A percentile compares a stretch with the other conserved stretches of the same genome.
These are phyloP conservation scores for Trichonephila inaurata DNA, from an alignment of 1,140 invertebrate species.

Conservation along the genomic window DNA sequence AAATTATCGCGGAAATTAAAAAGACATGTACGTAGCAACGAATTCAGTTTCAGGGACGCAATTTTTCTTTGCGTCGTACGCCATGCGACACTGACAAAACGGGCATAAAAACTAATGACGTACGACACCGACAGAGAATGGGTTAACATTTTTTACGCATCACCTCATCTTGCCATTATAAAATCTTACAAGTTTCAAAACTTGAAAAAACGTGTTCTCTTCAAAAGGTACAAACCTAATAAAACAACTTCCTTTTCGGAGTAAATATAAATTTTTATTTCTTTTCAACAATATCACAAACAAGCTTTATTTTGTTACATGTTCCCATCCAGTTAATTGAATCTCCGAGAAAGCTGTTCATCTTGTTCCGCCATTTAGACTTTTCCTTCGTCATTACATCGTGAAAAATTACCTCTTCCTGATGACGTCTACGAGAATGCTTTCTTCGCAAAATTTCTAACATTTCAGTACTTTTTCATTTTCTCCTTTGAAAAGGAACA, in stretches of 20 bases:
- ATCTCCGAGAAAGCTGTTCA: background rate
- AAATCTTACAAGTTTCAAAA: too few relatives aligned
- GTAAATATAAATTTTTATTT: background rate
- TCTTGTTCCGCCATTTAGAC: background rate
- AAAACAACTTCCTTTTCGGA: background rate
- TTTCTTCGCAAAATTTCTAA: background rate
- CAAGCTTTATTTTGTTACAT: background rate
- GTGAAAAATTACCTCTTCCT: background rate
- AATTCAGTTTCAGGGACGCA: too few relatives aligned
- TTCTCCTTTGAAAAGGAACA: background rate
- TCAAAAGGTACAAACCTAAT: background rate
- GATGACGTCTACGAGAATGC: background rate
- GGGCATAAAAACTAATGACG: too few relatives aligned
- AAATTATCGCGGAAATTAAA: too few relatives aligned
- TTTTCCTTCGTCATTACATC: background rate
- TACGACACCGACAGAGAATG: too few relatives aligned
- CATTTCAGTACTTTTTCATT: background rate
- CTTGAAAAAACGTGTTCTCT: too few relatives aligned
- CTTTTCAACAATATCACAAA: background rate
- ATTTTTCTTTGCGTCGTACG: too few relatives aligned
- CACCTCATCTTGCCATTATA: too few relatives aligned
- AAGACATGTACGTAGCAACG: too few relatives aligned
- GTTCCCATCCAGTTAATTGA: background rate
- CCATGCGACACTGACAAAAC: too few relatives aligned
- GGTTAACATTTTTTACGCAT: too few relatives aligned